Evolutionary conservation across 1,140 invertebrate genomes (phyloP).

Genomic region (Danaus melanippus): DNA sequence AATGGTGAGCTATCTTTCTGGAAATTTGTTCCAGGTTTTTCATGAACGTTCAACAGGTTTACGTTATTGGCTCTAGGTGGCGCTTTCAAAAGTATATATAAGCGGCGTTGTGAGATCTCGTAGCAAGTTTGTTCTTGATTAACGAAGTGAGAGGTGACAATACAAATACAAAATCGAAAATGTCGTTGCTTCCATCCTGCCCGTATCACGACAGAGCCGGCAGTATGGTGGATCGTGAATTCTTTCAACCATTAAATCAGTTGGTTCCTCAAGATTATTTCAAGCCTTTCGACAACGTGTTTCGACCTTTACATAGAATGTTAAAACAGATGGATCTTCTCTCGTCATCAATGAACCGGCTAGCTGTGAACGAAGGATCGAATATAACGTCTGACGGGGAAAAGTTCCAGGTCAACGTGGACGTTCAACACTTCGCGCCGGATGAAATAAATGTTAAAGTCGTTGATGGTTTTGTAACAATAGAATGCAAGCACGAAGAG

Average conservation of each 20-base stretch:
- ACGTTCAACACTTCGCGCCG: constrained; percentile 89
- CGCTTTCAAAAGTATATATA: constrained; percentile 47
- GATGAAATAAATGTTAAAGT: constrained; percentile 88
- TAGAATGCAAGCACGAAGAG: constrained; percentile 85
- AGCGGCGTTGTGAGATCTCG: constrained; percentile 1
- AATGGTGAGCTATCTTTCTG: not conserved
- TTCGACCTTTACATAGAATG: constrained; percentile 32
- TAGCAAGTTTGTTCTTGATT: constrained; percentile 18
- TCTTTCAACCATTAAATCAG: constrained; percentile 29
- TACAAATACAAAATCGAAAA: constrained; percentile 26
- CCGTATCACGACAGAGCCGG: constrained; percentile 44
- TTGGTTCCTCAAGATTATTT: constrained; percentile 34
- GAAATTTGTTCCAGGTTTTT: constrained; percentile 13
- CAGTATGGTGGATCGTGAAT: constrained; percentile 31
- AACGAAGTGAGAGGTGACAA: constrained; percentile 13
- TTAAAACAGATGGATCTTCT: constrained; percentile 45
- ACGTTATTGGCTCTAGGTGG: constrained; percentile 32
- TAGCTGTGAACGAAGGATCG: constrained; percentile 33
- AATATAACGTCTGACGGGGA: constrained; percentile 40
- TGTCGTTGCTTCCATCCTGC: constrained; percentile 44
- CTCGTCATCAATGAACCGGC: constrained; percentile 32
- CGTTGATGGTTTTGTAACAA: constrained; percentile 76
- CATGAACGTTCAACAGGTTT: constrained; percentile 31
- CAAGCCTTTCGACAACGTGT: constrained; percentile 29
- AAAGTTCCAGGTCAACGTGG: constrained; percentile 80